These are phyloP conservation scores for Platysternon megacephalum DNA, from an alignment of 2,113 vertebrate species.

Conservation along the genomic window DNA sequence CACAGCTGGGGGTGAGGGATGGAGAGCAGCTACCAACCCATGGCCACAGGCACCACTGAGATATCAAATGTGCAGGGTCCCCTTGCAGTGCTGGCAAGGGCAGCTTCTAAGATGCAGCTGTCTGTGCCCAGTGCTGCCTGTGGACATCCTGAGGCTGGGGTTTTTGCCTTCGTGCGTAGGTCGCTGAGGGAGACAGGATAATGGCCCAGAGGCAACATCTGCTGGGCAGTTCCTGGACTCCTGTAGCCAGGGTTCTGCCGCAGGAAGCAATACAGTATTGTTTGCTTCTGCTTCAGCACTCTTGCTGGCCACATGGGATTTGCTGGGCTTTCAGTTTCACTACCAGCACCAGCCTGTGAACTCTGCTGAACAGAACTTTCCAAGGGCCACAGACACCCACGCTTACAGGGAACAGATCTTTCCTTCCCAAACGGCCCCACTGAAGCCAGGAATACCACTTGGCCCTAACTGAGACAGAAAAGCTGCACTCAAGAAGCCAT, in stretches of 20 bases:
- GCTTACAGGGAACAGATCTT: background rate
- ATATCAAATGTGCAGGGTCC: background rate
- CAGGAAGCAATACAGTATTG: constrained; percentile 70
- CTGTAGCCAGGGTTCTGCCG: background rate
- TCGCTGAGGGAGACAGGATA: background rate
- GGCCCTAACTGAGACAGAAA: too few relatives aligned
- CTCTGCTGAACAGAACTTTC: background rate
- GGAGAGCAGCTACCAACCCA: background rate
- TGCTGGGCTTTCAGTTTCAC: constrained; percentile 71
- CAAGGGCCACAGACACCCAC: background rate
- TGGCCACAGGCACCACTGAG: background rate
- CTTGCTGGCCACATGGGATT: constrained; percentile 43
- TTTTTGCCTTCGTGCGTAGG: background rate
- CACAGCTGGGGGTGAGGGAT: background rate
- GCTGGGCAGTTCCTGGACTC: background rate
- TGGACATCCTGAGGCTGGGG: background rate
- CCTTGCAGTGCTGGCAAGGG: background rate
- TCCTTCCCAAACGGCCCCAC: background rate
- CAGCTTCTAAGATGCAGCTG: background rate
- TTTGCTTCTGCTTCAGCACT: constrained; percentile 38
- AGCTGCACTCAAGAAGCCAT: background rate
- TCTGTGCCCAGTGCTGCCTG: background rate
- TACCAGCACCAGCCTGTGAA: constrained; percentile 22
- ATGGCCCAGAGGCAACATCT: accelerated
- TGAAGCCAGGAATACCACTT: background rate